Base-by-base conservation (phyloP, 2,888 invertebrate genomes). In the Hybos culiciformis region DNA sequence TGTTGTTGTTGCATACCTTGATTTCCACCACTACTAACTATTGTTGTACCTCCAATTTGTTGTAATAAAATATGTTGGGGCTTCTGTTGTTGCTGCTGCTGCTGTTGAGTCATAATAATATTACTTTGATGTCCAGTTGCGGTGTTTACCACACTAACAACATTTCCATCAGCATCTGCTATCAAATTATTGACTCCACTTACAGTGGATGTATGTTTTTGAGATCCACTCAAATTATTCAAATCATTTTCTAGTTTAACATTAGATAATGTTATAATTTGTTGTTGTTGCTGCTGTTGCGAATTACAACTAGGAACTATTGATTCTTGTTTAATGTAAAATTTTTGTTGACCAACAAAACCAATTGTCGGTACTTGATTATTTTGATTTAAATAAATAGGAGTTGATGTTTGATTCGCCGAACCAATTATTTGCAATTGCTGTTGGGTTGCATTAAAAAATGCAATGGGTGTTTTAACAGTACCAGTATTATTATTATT, bases 21-120 rank as follows among this genome's bases (percentile, higher is more conserved):
- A n/a, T n/a, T n/a, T n/a, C n/a, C n/a, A n/a, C n/a, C n/a, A n/a
- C n/a, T n/a, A n/a, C n/a, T n/a, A n/a, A n/a, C 15, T 32, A 17
- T 57, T 45, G 59, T 59, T 26, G 54, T 60, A 53, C 9, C 60
- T 50, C 12, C 63, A 54, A 49, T 59, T 60, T 34, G 64, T 54
- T 62, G 61, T 58, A 9, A 62, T 52, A 38, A 62, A 57, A 50
- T 62, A 58, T 44, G 61, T 58, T 47, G 61, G 56, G 14, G 59
- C 51, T 3, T 57, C 54, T 39, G 55, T 45, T 56, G 57, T 40
- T 53, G 54, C 15, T 48, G 51, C 18, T 57, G 56, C 12, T 56
- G 51, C 15, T 60, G 52, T 17, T 54, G 59, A 18, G 61, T 54
- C 17, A 61, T 56, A 34, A 62, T 56, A 17, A 62, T 47, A 0